Percentiles rank a stretch among this genome's conserved stretches.
Evolutionary conservation across 2,113 vertebrate species (phyloP).

Genomic region (Bufo gargarizans): DNA sequence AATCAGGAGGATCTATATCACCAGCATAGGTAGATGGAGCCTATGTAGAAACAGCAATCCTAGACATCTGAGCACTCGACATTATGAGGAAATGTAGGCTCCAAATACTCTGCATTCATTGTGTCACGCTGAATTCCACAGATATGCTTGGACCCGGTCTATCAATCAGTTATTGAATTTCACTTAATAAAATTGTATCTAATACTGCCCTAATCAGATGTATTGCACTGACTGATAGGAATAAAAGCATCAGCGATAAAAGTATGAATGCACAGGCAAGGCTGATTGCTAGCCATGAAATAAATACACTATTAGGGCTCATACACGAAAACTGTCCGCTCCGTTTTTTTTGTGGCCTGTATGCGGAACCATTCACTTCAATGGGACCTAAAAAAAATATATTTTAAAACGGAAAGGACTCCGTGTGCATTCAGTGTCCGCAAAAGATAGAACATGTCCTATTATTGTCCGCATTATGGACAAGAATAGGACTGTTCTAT

Average conservation of each 20-base stretch:
- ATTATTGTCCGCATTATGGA: too few relatives aligned
- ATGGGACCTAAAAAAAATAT: too few relatives aligned
- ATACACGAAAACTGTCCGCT: too few relatives aligned
- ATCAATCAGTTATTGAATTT: slow-evolving; percentile 11
- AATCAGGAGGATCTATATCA: not conserved
- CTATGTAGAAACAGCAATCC: not conserved
- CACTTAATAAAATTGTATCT: slow-evolving; percentile 12
- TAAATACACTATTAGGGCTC: too few relatives aligned
- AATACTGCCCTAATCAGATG: not conserved
- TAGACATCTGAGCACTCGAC: not conserved
- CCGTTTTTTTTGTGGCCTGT: too few relatives aligned
- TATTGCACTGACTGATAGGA: not conserved
- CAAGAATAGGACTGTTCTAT: too few relatives aligned
- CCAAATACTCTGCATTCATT: not conserved
- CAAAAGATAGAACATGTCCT: too few relatives aligned
- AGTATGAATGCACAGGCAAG: not conserved
- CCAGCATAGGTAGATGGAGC: not conserved
- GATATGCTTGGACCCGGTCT: not conserved
- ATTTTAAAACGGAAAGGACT: too few relatives aligned
- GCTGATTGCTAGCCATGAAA: not conserved
- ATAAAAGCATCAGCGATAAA: not conserved
- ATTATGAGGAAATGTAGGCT: not conserved
- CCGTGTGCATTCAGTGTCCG: too few relatives aligned
- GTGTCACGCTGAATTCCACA: not conserved
- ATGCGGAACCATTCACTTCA: too few relatives aligned